A percentile compares a stretch with the other conserved stretches of the same genome.
These are phyloP conservation scores for Eilema depressum DNA, from an alignment of 2,888 invertebrate genomes.

Conservation along the genomic window DNA sequence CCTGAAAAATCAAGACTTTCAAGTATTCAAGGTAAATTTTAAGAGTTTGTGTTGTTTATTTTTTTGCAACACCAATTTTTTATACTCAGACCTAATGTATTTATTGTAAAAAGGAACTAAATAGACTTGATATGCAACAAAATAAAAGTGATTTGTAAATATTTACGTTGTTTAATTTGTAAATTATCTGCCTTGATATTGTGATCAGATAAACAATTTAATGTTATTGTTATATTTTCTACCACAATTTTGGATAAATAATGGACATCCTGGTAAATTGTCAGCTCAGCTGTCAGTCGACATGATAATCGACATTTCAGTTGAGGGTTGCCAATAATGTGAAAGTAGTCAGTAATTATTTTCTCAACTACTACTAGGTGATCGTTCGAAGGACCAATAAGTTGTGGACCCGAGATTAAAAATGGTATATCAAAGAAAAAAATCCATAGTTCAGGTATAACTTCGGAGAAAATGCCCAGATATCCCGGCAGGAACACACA, in stretches of 20 bases:
- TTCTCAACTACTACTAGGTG: too few species aligned
- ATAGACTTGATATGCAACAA: slow-evolving; percentile 84
- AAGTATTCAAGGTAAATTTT: slow-evolving; percentile 69
- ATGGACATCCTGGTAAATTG: too few species aligned
- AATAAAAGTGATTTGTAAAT: slow-evolving; percentile 85
- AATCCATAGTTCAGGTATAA: too few species aligned
- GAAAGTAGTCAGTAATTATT: too few species aligned
- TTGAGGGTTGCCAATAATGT: background rate
- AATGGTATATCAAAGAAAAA: too few species aligned
- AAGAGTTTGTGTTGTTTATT: slow-evolving; percentile 79
- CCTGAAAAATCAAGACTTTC: slow-evolving; percentile 77
- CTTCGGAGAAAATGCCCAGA: too few species aligned
- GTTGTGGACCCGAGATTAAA: too few species aligned
- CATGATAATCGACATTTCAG: background rate
- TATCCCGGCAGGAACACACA: too few species aligned
- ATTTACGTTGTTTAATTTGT: slow-evolving; percentile 47
- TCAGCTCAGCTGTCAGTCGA: background rate
- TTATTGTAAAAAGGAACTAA: slow-evolving; percentile 84
- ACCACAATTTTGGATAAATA: too few species aligned
- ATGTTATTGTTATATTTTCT: too few species aligned
- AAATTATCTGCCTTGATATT: slow-evolving; percentile 12
- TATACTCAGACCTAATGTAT: slow-evolving; percentile 84
- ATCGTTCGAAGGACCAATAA: too few species aligned
- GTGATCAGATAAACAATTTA: too few species aligned
- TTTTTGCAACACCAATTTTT: slow-evolving; percentile 78